Conservation (phyloP, 2,113 vertebrate species). For the Lonchura striata region DNA sequence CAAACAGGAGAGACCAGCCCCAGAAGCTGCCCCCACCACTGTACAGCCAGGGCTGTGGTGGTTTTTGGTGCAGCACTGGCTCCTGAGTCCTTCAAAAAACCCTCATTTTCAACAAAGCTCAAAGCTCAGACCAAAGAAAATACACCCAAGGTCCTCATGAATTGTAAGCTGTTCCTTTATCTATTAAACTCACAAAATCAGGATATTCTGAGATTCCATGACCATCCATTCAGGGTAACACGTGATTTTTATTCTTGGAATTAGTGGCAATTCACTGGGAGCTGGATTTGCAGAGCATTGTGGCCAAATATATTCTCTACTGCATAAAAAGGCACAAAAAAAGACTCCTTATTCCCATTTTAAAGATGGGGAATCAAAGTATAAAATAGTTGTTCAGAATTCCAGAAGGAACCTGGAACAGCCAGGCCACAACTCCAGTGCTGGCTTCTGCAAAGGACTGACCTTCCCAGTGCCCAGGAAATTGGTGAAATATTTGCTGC, state of each 20-base stretch:
- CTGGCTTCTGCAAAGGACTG: neutral
- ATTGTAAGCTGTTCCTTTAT: neutral
- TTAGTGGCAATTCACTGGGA: neutral
- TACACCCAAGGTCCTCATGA: neutral
- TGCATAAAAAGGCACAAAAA: neutral
- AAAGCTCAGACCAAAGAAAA: neutral
- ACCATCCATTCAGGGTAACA: neutral
- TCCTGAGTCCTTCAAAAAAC: neutral
- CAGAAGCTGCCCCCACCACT: accelerated
- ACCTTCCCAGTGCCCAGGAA: neutral
- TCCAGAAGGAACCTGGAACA: neutral
- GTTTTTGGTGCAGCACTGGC: neutral
- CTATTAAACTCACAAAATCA: too few relatives aligned
- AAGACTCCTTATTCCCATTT: neutral
- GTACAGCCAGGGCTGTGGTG: accelerated
- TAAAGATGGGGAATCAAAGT: neutral
- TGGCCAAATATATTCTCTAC: neutral
- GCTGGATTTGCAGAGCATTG: neutral
- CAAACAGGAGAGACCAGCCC: neutral
- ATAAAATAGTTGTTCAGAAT: neutral
- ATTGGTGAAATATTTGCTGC: neutral
- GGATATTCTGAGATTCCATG: neutral
- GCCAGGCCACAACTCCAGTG: neutral
- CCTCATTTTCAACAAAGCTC: neutral
- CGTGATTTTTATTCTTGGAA: neutral